phyloP scores from a whole-genome alignment of 2,797 vertebrate genomes.

The Todus mexicanus region DNA sequence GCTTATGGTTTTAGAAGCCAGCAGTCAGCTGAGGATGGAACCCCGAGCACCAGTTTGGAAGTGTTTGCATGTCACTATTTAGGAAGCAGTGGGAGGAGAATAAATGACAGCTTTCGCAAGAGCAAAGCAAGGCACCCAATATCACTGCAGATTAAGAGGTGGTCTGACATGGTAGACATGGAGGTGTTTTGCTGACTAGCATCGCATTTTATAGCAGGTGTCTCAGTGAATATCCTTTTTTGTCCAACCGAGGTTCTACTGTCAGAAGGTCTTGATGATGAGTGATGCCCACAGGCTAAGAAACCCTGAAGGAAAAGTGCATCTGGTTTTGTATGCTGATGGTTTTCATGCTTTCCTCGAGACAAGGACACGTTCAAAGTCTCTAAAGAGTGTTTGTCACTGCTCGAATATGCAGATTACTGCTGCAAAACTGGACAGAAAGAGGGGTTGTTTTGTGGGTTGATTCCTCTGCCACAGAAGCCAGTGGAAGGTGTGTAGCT shows the following conservation, averaged over 20 bases:
- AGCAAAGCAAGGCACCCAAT: not conserved
- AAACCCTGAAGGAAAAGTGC: not conserved
- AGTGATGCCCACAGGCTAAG: not conserved
- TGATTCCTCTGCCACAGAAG: not conserved
- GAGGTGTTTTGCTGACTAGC: not conserved
- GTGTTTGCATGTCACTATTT: not conserved
- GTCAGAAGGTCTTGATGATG: not conserved
- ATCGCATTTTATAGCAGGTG: not conserved
- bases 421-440: not conserved
- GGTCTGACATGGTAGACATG: not conserved
- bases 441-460: not conserved
- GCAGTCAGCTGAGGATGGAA: not conserved
- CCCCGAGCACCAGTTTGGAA: not conserved
- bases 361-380: not conserved
- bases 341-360: not conserved
- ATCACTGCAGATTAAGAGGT: not conserved
- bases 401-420: not conserved
- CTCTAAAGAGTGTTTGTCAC: not conserved
- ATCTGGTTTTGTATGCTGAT: not conserved
- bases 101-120: not conserved
- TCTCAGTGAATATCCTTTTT: not conserved
- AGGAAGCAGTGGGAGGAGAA: not conserved
- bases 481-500: not conserved
- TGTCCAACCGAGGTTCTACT: not conserved
- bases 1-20: not conserved